Percentiles rank a stretch among this genome's conserved stretches.
Evolutionary conservation across 2,113 vertebrate species (phyloP).

Genomic region (Ceyx margarethae): DNA sequence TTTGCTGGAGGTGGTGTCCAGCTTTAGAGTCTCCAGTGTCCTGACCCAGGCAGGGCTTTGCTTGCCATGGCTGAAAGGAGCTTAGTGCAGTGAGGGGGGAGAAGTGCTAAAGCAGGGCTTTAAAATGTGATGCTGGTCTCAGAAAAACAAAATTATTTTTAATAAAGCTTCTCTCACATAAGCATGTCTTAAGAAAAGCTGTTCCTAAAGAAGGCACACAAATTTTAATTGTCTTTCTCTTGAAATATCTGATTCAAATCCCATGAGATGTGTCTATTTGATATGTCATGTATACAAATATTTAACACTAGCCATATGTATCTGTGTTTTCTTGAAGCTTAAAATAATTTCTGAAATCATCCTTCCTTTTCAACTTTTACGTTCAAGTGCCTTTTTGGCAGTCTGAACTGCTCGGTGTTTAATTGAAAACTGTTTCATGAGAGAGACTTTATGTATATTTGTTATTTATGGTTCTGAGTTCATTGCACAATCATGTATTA

Average conservation of each 20-base stretch:
- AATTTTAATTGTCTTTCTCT: not conserved
- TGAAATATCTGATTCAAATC: not conserved
- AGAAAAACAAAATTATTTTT: not conserved
- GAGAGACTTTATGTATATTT: not conserved
- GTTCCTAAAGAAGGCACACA: not conserved
- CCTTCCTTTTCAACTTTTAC: not conserved
- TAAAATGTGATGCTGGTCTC: not conserved
- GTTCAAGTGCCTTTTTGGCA: constrained; percentile 9
- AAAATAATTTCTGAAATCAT: constrained; percentile 3
- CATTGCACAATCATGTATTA: not conserved
- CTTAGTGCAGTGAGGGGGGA: not conserved
- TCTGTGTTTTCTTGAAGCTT: not conserved
- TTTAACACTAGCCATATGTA: constrained; percentile 37
- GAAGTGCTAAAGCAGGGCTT: not conserved
- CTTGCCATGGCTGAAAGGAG: not conserved
- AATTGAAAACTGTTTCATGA: not conserved
- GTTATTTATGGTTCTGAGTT: not conserved
- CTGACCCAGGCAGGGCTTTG: not conserved
- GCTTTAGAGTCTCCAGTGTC: not conserved
- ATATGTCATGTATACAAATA: not conserved
- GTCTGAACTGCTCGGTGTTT: not conserved
- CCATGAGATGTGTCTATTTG: not conserved
- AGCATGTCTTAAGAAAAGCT: not conserved
- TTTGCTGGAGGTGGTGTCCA: not conserved
- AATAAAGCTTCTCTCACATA: not conserved